Percentiles rank a stretch among this genome's conserved stretches.
phyloP scores from a whole-genome alignment of 2,113 vertebrate species.

The Phoxinus phoxinus region DNA sequence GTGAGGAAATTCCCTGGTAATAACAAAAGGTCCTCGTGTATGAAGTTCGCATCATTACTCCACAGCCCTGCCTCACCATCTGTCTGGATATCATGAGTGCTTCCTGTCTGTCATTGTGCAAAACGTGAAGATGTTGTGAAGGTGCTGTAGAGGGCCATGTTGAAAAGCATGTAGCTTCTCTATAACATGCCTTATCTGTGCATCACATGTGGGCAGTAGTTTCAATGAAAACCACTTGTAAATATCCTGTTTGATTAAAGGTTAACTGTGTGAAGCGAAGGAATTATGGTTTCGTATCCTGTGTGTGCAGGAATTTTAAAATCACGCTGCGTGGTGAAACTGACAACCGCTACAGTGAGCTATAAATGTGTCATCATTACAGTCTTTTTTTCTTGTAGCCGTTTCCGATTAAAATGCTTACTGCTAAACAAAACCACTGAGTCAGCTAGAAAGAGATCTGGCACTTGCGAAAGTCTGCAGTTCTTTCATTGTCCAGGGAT shows the following conservation, averaged over 20 bases:
- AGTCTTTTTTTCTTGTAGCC: neutral
- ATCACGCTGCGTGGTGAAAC: constrained; percentile 5
- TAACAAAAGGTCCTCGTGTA: constrained; percentile 31
- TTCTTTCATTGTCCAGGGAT: neutral
- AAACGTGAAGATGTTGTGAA: constrained; percentile 1
- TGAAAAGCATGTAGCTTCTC: neutral
- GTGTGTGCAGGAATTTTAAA: neutral
- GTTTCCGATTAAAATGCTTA: constrained; percentile 17
- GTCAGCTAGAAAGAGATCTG: neutral
- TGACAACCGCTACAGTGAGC: neutral
- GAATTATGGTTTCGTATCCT: constrained; percentile 16
- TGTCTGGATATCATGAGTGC: constrained; percentile 53
- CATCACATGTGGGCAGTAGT: neutral
- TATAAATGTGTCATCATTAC: constrained; percentile 34
- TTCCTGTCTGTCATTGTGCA: constrained; percentile 46
- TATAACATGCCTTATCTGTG: neutral
- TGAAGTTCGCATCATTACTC: constrained; percentile 40
- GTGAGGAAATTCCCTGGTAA: constrained; percentile 52
- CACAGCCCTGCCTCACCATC: constrained; percentile 13
- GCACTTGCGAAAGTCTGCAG: neutral
- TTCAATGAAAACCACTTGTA: neutral
- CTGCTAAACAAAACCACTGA: neutral
- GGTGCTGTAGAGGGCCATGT: constrained; percentile 14
- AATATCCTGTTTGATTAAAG: constrained; percentile 19
- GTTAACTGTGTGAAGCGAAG: neutral